Evolutionary conservation across 2,888 invertebrate species (phyloP).

Genomic region (Sisyra nigra): DNA sequence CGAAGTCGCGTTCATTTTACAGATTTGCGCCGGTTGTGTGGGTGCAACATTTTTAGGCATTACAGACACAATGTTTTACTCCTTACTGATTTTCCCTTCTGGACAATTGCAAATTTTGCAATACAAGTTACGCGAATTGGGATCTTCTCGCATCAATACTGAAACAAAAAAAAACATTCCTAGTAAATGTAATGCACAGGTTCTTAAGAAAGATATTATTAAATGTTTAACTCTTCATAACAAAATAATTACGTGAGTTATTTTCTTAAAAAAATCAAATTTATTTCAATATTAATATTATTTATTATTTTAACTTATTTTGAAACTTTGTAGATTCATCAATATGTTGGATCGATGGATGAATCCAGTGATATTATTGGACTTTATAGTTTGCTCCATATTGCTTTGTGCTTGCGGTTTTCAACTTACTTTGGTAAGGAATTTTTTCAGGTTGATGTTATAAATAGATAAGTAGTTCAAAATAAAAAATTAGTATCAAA

Average conservation of each 20-base stretch:
- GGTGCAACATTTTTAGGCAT: neutral
- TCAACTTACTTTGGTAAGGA: conserved; percentile 21
- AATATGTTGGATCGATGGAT: conserved; percentile 25
- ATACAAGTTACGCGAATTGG: conserved; percentile 3
- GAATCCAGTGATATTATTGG: conserved; percentile 31
- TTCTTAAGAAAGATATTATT: conserved; percentile 7
- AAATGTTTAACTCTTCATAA: conserved; percentile 10
- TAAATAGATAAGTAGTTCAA: no score
- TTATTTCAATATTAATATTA: neutral
- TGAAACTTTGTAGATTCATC: conserved; percentile 28
- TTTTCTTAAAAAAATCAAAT: neutral
- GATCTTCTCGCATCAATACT: neutral
- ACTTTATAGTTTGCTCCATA: conserved; percentile 30
- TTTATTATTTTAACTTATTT: no score
- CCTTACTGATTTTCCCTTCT: neutral
- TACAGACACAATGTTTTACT: neutral
- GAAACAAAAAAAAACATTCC: neutral
- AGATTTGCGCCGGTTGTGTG: neutral
- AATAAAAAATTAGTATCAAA: neutral
- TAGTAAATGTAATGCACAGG: conserved; percentile 2
- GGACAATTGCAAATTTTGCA: conserved; percentile 11
- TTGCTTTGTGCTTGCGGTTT: conserved; percentile 32
- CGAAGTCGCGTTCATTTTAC: neutral
- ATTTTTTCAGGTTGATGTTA: no score
- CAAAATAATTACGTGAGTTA: conserved; percentile 9